These are phyloP conservation scores for Gymnoscopelus microlampas DNA, from an alignment of 2,797 vertebrate genomes.

Conservation along the genomic window DNA sequence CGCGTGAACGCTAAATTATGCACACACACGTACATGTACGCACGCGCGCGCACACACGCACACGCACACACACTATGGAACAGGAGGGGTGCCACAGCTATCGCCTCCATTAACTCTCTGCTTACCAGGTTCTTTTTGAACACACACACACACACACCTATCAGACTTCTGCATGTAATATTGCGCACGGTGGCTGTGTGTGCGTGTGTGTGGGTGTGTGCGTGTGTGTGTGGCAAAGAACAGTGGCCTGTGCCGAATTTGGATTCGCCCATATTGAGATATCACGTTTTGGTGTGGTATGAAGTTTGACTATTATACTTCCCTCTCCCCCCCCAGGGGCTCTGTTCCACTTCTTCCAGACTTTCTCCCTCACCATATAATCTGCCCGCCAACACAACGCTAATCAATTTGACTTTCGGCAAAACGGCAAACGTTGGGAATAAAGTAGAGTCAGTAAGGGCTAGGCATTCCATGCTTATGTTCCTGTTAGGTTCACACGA, in stretches of 20 bases:
- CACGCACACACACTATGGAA: background rate
- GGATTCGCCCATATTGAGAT: slow-evolving; percentile 44
- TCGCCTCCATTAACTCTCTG: no score
- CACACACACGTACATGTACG: background rate
- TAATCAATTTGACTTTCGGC: slow-evolving; percentile 45
- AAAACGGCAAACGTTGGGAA: slow-evolving; percentile 45
- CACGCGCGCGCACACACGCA: background rate
- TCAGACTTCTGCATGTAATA: slow-evolving; percentile 16
- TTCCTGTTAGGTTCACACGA: slow-evolving; percentile 62
- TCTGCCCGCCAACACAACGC: slow-evolving; percentile 46
- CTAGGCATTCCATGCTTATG: slow-evolving; percentile 48
- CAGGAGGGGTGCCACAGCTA: no score
- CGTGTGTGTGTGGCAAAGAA: slow-evolving; percentile 3
- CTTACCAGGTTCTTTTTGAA: background rate
- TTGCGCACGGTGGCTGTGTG: slow-evolving; percentile 33
- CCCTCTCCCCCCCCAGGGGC: slow-evolving; percentile 34
- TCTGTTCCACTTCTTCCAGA: background rate
- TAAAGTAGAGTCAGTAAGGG: background rate
- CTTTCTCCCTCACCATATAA: background rate
- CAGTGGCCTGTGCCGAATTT: slow-evolving; percentile 22
- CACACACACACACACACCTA: slow-evolving; percentile 31
- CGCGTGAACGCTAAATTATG: no score
- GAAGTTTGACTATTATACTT: slow-evolving; percentile 55
- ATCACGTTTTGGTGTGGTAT: slow-evolving; percentile 48
- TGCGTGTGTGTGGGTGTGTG: background rate